Base-by-base conservation (phyloP, 1,140 invertebrate genomes). In the Bombus polaris region DNA sequence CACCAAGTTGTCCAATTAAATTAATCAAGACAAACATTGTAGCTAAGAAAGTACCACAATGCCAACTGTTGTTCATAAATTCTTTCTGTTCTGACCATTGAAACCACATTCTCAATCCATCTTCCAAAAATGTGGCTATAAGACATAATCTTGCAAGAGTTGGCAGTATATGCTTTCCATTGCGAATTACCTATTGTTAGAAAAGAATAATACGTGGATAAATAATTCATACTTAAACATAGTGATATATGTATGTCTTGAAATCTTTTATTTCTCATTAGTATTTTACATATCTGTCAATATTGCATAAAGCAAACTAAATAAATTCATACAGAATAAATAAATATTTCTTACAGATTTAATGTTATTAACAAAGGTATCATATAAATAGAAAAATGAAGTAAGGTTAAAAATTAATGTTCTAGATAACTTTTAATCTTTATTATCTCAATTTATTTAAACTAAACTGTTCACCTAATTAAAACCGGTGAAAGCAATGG, bases 111-210 rank as follows among this genome's bases (percentile, higher is more conserved):
- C 99, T 97, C 65, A 99, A 96, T 1, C 99, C 99, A 97, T 99
- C 99, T 96, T 99, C 99, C 47, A 99, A 96, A 96, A 99, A 99
- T 90, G 99, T 99, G 84, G 99, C 99, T 91, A 99, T 99, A n/a
- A 99, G 96, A 94, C 99, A 99, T 62, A 99, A 95, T 85, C 99
- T 96, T 8, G 99, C 99, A 76, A 99, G 96, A 86, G 99, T 99
- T 37, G 99, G 99, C 90, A 99, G 95, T 81, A 99, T 96, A 95
- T 99, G 97, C 95, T 99, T 99, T 74, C 98, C 97, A 95, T 98
- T 97, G 91, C 98, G 96, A 88, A 99, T 97, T 74, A 99, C 97
- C 98, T 99, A 94, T 59, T 32, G 87, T 86, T 92, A 86, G 73
- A 89, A 83, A 44, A 47, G 76, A 74, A 87, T 62, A 76, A 74